A percentile compares a stretch with the other conserved stretches of the same genome.
phyloP scores from a whole-genome alignment of 2,888 invertebrate genomes.

The Andrena chrysosceles region DNA sequence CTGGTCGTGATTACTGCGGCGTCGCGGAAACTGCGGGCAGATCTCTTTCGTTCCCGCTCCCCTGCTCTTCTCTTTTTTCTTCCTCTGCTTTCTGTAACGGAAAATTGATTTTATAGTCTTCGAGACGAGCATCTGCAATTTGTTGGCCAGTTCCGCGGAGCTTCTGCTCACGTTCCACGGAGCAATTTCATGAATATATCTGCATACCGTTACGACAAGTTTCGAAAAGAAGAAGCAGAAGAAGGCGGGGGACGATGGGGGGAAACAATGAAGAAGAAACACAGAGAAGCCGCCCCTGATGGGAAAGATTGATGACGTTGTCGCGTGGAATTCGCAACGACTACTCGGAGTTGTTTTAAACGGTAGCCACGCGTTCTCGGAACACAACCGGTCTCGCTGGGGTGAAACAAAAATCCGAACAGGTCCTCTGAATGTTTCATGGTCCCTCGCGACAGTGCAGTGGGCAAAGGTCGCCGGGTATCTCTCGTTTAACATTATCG shows the following conservation, averaged over 20 bases:
- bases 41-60: background rate
- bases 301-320: conserved; percentile 64
- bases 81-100: conserved; percentile 11
- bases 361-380: conserved; percentile 32
- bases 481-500: conserved; percentile 32
- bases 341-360: conserved; percentile 18
- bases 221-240: conserved; percentile 7
- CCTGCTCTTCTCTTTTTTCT: background rate
- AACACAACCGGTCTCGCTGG: background rate
- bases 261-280: conserved; percentile 16
- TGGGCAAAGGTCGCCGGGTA: conserved; percentile 40
- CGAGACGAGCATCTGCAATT: conserved; percentile 51
- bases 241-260: background rate
- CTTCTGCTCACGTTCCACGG: conserved; percentile 38
- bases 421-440: conserved; percentile 34
- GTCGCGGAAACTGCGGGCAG: conserved; percentile 42
- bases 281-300: conserved; percentile 35
- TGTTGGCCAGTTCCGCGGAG: conserved; percentile 46
- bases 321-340: conserved; percentile 67
- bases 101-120: conserved; percentile 60
- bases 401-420: conserved; percentile 4
- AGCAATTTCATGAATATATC: conserved; percentile 60
- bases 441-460: conserved; percentile 26
- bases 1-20: conserved; percentile 50
- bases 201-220: conserved; percentile 46